A percentile compares a stretch with the other conserved stretches of the same genome.
Conservation (phyloP, 2,888 invertebrate species). For the Glyphotaelius pellucidus region DNA sequence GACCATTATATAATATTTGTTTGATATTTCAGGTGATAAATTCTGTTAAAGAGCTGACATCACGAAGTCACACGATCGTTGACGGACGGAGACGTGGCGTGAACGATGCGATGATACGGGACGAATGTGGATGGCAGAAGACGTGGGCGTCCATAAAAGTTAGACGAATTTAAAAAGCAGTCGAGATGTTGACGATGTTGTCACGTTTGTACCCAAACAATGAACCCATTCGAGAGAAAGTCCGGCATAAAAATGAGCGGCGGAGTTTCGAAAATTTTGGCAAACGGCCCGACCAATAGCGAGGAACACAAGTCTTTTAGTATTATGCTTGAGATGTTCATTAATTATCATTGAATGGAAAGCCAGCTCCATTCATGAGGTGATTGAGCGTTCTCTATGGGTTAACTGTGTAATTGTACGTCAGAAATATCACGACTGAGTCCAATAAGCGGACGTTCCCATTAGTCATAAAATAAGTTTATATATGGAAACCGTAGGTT, state of each 20-base stretch:
- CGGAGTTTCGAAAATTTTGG: slow-evolving; percentile 8
- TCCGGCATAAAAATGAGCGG: slow-evolving; percentile 3
- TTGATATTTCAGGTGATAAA: not conserved
- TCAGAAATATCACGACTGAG: not conserved
- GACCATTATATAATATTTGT: not conserved
- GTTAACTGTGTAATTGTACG: not conserved
- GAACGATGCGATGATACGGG: not conserved
- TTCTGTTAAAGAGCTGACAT: not conserved
- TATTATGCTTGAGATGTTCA: not conserved
- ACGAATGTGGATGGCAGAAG: not conserved
- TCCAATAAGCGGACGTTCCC: not conserved
- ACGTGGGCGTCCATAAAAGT: not conserved
- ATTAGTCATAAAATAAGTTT: not conserved
- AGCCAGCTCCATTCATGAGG: slow-evolving; percentile 20
- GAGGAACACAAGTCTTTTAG: not conserved
- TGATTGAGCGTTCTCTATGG: not conserved
- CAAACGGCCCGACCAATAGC: slow-evolving; percentile 4
- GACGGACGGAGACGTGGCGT: not conserved
- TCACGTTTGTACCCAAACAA: slow-evolving; percentile 10
- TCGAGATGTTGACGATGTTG: not conserved
- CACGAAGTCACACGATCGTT: not conserved
- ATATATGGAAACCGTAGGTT: not conserved
- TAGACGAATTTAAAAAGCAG: not conserved
- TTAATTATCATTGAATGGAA: slow-evolving; percentile 20
- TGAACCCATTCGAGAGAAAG: not conserved